Conservation (phyloP, 1,140 invertebrate species). For the Olivierus martensii region DNA sequence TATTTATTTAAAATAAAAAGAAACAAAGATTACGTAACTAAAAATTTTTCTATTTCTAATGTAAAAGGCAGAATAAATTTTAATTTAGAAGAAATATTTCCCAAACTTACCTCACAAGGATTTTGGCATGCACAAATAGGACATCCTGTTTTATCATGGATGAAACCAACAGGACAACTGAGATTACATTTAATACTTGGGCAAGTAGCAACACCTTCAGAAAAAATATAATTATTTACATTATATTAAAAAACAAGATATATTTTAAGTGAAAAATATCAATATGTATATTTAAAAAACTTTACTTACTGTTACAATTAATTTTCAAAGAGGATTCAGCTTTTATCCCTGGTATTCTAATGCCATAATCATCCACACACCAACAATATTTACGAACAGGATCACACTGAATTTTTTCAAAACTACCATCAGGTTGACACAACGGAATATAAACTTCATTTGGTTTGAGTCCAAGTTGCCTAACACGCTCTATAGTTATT, state of each 20-base stretch:
- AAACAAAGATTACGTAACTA: no score
- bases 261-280: no score
- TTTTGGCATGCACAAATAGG: constrained; percentile 60
- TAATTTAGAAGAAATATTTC: no score
- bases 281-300: no score
- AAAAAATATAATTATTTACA: no score
- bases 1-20: no score
- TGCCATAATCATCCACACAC: constrained; percentile 73
- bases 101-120: constrained; percentile 41
- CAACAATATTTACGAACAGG: constrained; percentile 45
- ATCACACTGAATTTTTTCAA: constrained; percentile 29
- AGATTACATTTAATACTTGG: constrained; percentile 38
- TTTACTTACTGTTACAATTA: not conserved
- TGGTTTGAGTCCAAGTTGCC: constrained; percentile 54
- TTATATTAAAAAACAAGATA: no score
- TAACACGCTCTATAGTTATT: constrained; percentile 53
- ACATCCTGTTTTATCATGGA: constrained; percentile 49
- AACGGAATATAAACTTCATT: constrained; percentile 35
- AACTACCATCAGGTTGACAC: constrained; percentile 38
- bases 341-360: constrained; percentile 58
- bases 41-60: no score
- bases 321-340: constrained; percentile 24
- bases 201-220: not conserved
- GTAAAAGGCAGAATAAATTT: no score
- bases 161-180: constrained; percentile 50